A percentile compares a stretch with the other conserved stretches of the same genome.
phyloP scores from a whole-genome alignment of 2,888 invertebrate genomes.

The Punctoribates punctum region DNA sequence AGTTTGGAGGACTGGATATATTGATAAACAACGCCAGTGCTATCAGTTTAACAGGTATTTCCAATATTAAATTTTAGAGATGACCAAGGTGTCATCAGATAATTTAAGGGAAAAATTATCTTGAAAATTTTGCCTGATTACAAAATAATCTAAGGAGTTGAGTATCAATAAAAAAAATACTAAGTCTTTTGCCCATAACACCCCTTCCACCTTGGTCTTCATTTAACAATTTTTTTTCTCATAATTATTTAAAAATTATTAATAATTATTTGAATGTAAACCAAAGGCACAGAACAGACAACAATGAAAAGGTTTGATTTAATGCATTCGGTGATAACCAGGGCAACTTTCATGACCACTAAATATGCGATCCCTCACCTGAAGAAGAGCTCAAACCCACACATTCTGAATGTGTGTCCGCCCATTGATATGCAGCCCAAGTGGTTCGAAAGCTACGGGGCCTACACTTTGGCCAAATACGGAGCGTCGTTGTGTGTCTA shows the following conservation, averaged over 20 bases:
- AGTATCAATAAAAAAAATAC: too few species aligned
- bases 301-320: conserved; percentile 95
- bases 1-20: conserved; percentile 94
- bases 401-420: conserved; percentile 91
- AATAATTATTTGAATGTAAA: conserved; percentile 62
- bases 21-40: conserved; percentile 95
- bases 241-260: too few species aligned
- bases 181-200: too few species aligned
- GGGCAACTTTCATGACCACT: conserved; percentile 93
- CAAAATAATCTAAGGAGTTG: too few species aligned
- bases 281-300: conserved; percentile 69
- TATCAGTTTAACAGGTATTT: conserved; percentile 62
- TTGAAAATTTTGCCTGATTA: too few species aligned
- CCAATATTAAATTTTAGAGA: too few species aligned
- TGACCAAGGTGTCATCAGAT: too few species aligned
- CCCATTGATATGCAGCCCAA: conserved; percentile 80
- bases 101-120: too few species aligned
- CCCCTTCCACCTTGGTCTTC: too few species aligned
- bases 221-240: too few species aligned
- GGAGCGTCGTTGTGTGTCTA: conserved; percentile 98
- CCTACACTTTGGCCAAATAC: conserved; percentile 97
- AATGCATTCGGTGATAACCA: conserved; percentile 88
- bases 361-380: conserved; percentile 83
- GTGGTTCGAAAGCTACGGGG: conserved; percentile 92
- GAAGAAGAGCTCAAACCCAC: conserved; percentile 79